Percentiles rank a stretch among this genome's conserved stretches.
Conservation (phyloP, 1,140 invertebrate species). For the Cherax destructor region DNA sequence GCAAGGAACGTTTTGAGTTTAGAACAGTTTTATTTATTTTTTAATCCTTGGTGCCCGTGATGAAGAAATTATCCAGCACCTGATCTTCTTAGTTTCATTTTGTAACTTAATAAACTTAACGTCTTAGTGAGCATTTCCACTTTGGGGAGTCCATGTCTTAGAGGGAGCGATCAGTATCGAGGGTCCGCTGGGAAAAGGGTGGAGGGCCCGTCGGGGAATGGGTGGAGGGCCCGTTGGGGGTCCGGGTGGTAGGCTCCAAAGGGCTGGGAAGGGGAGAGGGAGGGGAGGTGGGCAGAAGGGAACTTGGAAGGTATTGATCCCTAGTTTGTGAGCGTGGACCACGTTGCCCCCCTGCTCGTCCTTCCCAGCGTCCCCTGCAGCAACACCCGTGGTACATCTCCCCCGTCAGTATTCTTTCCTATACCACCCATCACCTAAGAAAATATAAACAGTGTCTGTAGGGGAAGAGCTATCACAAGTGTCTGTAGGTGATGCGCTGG, state of each 20-base stretch:
- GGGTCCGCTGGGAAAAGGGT: neutral
- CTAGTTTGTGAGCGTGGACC: conserved; percentile 44
- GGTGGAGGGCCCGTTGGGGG: no score
- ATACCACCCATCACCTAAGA: neutral
- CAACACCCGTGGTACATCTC: neutral
- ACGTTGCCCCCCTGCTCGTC: neutral
- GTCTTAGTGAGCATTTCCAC: no score
- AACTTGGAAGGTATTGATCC: conserved; percentile 48
- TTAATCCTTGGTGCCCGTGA: no score
- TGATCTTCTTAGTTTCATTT: no score
- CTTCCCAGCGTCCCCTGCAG: neutral
- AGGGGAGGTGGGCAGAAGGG: conserved; percentile 32
- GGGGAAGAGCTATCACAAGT: neutral
- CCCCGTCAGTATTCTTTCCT: neutral
- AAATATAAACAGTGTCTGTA: neutral
- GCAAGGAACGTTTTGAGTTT: no score
- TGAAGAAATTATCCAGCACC: no score
- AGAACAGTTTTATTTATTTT: no score
- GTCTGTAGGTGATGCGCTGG: no score
- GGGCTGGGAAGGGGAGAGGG: neutral
- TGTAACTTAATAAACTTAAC: no score
- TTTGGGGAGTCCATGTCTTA: no score
- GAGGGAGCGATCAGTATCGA: no score
- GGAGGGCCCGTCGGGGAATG: neutral
- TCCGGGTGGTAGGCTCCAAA: no score